Conservation (phyloP, 2,888 invertebrate genomes). For the Nebria salina region DNA sequence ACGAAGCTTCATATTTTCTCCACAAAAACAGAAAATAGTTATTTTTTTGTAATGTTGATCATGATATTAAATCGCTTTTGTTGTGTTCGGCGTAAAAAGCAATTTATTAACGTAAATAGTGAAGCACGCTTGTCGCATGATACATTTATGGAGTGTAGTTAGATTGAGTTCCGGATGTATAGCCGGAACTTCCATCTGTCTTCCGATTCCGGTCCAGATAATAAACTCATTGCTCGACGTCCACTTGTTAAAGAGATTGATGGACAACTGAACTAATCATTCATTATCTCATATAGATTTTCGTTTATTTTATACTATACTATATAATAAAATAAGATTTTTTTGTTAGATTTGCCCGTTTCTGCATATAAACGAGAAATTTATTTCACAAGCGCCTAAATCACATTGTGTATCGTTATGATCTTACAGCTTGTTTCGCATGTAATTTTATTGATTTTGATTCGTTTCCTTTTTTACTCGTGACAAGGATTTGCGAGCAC, state of each 20-base stretch:
- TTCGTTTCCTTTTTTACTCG: neutral
- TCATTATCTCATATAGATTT: neutral
- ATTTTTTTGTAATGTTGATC: neutral
- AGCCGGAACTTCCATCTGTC: constrained; percentile 41
- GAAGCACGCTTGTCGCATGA: constrained; percentile 22
- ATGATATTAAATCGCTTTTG: neutral
- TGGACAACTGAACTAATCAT: neutral
- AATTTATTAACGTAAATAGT: constrained; percentile 13
- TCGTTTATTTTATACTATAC: neutral
- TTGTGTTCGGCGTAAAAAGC: neutral
- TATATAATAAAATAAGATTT: neutral
- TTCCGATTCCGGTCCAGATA: constrained; percentile 41
- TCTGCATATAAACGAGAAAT: neutral
- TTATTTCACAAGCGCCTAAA: neutral
- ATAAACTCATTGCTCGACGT: constrained; percentile 40
- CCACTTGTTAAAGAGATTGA: constrained; percentile 13
- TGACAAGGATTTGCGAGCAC: neutral
- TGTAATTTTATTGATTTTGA: neutral
- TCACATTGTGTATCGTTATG: neutral
- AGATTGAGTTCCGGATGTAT: constrained; percentile 24
- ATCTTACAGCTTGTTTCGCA: neutral
- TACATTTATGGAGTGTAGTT: constrained; percentile 27
- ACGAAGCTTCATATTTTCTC: too few species aligned
- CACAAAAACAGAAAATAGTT: too few species aligned
- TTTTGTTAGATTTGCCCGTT: too few species aligned